Percentiles rank a stretch among this genome's conserved stretches.
These are phyloP conservation scores for Eurytoma californica DNA, from an alignment of 2,888 invertebrate species.

Conservation along the genomic window DNA sequence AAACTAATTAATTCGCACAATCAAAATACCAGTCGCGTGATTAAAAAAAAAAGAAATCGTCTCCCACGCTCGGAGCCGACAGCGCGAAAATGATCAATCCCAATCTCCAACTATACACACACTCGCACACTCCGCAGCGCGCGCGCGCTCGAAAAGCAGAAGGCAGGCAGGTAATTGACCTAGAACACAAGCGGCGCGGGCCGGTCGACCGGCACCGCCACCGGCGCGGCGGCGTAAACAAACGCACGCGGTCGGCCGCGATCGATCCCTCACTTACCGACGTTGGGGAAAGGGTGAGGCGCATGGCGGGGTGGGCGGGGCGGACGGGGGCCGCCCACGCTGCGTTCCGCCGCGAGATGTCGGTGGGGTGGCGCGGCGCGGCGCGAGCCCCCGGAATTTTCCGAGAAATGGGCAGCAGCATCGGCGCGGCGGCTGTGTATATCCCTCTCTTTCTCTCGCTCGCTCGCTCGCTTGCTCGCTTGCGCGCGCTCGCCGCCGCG, in stretches of 20 bases:
- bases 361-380: not conserved
- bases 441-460: not conserved
- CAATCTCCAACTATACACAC: not conserved
- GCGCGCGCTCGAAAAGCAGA: not conserved
- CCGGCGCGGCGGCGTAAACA: conserved; percentile 42
- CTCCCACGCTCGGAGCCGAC: too few relatives aligned
- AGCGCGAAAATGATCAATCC: too few relatives aligned
- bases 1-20: too few relatives aligned
- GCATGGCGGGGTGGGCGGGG: conserved; percentile 18
- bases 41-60: too few relatives aligned
- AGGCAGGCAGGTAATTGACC: not conserved
- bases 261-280: not conserved
- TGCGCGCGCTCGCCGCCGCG: conserved; percentile 4
- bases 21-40: too few relatives aligned
- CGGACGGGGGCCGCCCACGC: not conserved
- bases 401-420: conserved; percentile 46
- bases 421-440: not conserved
- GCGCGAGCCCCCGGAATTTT: conserved; percentile 48
- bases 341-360: conserved; percentile 12
- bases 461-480: conserved; percentile 3
- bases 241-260: conserved; percentile 48
- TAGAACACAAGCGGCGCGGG: not conserved
- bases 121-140: not conserved
- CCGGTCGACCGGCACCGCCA: not conserved
- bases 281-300: conserved; percentile 26